These are phyloP conservation scores for Lampris incognitus DNA, from an alignment of 2,113 vertebrate genomes.

Conservation along the genomic window DNA sequence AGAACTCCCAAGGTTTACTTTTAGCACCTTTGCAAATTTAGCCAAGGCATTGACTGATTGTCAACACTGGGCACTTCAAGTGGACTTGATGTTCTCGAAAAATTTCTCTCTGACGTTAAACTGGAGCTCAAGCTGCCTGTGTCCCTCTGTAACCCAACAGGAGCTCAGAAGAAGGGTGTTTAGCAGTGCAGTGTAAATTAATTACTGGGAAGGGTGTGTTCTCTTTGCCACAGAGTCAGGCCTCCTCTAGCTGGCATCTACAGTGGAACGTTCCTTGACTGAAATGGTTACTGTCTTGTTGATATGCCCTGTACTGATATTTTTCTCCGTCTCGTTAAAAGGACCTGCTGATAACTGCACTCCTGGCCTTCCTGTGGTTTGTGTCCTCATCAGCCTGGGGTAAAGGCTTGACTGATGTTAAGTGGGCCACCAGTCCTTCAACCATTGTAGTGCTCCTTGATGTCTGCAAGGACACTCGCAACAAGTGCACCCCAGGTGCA, in stretches of 20 bases:
- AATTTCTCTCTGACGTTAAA: too few relatives aligned
- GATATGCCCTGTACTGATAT: background rate
- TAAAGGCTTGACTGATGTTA: constrained; percentile 91
- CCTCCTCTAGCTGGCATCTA: background rate
- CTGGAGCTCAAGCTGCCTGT: background rate
- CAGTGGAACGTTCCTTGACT: background rate
- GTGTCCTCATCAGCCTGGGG: constrained; percentile 93
- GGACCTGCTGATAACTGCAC: constrained; percentile 90
- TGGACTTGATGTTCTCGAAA: too few relatives aligned
- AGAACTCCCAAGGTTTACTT: background rate
- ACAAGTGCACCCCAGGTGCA: constrained; percentile 79
- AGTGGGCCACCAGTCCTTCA: constrained; percentile 82
- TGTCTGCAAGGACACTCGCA: constrained; percentile 58
- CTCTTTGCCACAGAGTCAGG: constrained; percentile 3
- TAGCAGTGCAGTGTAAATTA: constrained; percentile 64
- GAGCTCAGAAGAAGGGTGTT: constrained; percentile 37
- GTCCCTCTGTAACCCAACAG: constrained; percentile 1
- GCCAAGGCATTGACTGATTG: background rate
- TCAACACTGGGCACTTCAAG: too few relatives aligned
- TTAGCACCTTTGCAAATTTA: background rate
- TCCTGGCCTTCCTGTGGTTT: constrained; percentile 93
- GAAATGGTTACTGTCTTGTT: background rate
- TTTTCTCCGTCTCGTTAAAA: constrained; percentile 54
- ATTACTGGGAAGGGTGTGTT: constrained; percentile 40
- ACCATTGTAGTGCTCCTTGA: constrained; percentile 65